Base-by-base conservation (phyloP, 2,797 vertebrate species). In the Danio jaintianensis region DNA sequence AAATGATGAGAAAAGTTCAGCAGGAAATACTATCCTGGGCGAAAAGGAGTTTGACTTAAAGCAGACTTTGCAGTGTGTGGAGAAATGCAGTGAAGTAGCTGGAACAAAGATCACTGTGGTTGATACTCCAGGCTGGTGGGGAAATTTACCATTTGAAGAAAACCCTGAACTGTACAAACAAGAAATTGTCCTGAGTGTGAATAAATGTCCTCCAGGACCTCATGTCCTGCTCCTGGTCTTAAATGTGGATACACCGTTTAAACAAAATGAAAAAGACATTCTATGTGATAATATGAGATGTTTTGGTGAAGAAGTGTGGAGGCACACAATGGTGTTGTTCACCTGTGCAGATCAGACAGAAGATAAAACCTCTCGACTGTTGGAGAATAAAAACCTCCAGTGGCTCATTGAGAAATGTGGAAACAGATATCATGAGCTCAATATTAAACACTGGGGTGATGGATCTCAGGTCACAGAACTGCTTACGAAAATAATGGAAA, bases 111-210 rank as follows among this genome's bases (percentile, higher is more conserved):
- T 84, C 82, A 84, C 73, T 4, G 59, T 84, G 36, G 67, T 81
- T 11, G 78, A 84, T 53, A 69, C 73, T 71, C 78, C 82, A 47
- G 82, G 82, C 53, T 84, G 78, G 78, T 59, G 29, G 48, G 15
- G n/a, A 16, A 20, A 50, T 43, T 55, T 6, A n/a, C 12, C 64
- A 9, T n/a, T 45, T 8, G 45, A 53, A 1, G 50, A 80, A 6
- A 72, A 45, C 13, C 52, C 59, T 7, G 18, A 80, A 45, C 22
- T 72, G 9, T n/a, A 38, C 4, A 84, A 77, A 77, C 18, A 81
- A 16, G 73, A 81, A 63, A 64, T 81, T 20, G 0, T 81, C 5
- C 45, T 18, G 36, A 62, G 82, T 18, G 59, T 84, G 0, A 66
- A 43, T 10, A 11, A 2, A 40, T 84, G 78, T 77, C 6, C 13